Conservation (phyloP, 2,113 vertebrate genomes). For the Paracanthobrama guichenoti region DNA sequence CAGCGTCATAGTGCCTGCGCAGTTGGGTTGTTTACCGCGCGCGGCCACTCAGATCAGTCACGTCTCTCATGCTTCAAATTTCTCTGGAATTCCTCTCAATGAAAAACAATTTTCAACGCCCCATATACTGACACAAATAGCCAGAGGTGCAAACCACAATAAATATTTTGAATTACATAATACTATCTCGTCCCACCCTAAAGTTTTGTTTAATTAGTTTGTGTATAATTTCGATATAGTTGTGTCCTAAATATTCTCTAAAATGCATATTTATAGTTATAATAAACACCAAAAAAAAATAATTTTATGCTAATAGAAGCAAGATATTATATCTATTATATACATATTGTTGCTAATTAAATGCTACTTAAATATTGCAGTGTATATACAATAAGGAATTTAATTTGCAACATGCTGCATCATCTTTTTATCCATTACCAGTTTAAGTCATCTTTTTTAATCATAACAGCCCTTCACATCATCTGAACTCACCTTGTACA, state of each 20-base stretch:
- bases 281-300: neutral
- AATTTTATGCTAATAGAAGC: too few relatives aligned
- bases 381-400: neutral
- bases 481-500: conserved; percentile 88
- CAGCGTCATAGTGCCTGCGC: conserved; percentile 42
- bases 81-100: conserved; percentile 46
- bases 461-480: neutral
- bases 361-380: too few relatives aligned
- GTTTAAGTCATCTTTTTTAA: neutral
- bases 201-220: conserved; percentile 11
- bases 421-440: neutral
- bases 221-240: neutral
- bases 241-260: neutral
- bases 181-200: neutral
- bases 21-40: conserved; percentile 49
- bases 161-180: conserved; percentile 3
- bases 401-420: neutral
- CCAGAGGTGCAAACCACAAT: neutral
- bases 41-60: conserved; percentile 30
- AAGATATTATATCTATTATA: too few relatives aligned
- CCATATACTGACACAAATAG: neutral
- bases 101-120: conserved; percentile 45
- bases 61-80: conserved; percentile 48
- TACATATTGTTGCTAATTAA: too few relatives aligned
- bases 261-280: neutral